Percentiles rank a stretch among this genome's conserved stretches.
phyloP scores from a whole-genome alignment of 1,140 invertebrate genomes.

The Bombus polaris region DNA sequence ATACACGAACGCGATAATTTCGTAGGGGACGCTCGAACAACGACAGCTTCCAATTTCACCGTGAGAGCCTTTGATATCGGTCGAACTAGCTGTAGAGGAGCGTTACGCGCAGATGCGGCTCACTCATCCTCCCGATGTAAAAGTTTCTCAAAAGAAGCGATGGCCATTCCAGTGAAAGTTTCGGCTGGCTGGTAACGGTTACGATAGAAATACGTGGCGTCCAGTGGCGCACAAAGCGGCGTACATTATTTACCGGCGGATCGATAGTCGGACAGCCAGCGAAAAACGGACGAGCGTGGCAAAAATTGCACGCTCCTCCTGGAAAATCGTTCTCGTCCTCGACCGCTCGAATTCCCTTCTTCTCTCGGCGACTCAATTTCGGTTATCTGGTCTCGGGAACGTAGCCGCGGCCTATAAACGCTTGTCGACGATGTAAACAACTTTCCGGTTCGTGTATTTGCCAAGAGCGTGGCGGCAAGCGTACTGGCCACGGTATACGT shows the following conservation, averaged over 20 bases:
- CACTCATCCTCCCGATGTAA: not conserved
- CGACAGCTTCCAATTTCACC: not conserved
- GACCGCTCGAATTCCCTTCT: too few species aligned
- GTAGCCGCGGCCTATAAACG: conserved; percentile 20
- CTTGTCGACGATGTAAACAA: conserved; percentile 42
- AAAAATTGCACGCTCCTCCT: not conserved
- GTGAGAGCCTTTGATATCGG: not conserved
- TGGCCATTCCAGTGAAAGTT: conserved; percentile 13
- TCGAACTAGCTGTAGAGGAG: not conserved
- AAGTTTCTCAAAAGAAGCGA: conserved; percentile 24
- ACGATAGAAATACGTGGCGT: conserved; percentile 14
- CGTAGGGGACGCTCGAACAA: not conserved
- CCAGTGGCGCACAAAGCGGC: not conserved
- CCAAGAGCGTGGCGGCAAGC: not conserved
- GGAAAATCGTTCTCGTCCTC: not conserved
- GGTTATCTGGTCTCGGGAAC: not conserved
- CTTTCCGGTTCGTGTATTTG: conserved; percentile 25
- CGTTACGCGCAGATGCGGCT: conserved; percentile 1
- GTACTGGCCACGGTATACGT: not conserved
- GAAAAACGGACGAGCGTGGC: not conserved
- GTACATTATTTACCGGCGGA: not conserved
- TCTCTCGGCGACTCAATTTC: not conserved
- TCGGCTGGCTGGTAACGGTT: not conserved
- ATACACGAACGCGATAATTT: not conserved
- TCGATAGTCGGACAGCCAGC: not conserved